Evolutionary conservation across 2,888 invertebrate species (phyloP).

Genomic region (Diloba caeruleocephala): DNA sequence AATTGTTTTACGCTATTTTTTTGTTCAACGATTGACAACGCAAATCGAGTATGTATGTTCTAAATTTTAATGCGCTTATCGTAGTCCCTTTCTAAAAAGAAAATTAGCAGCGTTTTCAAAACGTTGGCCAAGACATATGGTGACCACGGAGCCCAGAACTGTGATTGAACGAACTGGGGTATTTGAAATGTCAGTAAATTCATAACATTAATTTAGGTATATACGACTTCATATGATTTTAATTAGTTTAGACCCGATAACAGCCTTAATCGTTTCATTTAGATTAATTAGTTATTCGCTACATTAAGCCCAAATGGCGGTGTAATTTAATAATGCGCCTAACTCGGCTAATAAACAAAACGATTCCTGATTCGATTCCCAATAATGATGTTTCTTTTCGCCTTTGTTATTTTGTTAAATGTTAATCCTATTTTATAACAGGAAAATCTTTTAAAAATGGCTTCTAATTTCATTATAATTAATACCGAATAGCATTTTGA

Average conservation of each 20-base stretch:
- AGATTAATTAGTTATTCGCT: slow-evolving; percentile 18
- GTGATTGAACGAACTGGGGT: too few species aligned
- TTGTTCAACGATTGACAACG: too few species aligned
- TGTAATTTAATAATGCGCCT: slow-evolving; percentile 21
- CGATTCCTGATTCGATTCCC: slow-evolving; percentile 21
- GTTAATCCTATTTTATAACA: slow-evolving; percentile 18
- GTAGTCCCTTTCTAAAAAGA: too few species aligned
- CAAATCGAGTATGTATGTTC: too few species aligned
- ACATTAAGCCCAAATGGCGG: slow-evolving; percentile 12
- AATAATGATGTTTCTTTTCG: slow-evolving; percentile 31
- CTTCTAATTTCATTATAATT: slow-evolving; percentile 23
- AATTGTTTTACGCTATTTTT: too few species aligned
- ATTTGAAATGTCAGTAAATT: too few species aligned
- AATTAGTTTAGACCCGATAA: slow-evolving; percentile 13
- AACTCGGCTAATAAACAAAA: slow-evolving; percentile 21
- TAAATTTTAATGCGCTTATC: too few species aligned
- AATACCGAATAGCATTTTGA: slow-evolving; percentile 20
- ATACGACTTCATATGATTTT: slow-evolving; percentile 6
- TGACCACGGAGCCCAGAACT: too few species aligned
- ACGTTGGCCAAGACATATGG: too few species aligned
- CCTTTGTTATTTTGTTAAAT: slow-evolving; percentile 20
- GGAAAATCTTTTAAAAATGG: slow-evolving; percentile 28
- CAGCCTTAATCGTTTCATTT: slow-evolving; percentile 12
- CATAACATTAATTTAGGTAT: too few species aligned
- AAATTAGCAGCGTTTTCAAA: too few species aligned